Conservation (phyloP, 2,888 invertebrate species). For the Alviniconcha strummeri region DNA sequence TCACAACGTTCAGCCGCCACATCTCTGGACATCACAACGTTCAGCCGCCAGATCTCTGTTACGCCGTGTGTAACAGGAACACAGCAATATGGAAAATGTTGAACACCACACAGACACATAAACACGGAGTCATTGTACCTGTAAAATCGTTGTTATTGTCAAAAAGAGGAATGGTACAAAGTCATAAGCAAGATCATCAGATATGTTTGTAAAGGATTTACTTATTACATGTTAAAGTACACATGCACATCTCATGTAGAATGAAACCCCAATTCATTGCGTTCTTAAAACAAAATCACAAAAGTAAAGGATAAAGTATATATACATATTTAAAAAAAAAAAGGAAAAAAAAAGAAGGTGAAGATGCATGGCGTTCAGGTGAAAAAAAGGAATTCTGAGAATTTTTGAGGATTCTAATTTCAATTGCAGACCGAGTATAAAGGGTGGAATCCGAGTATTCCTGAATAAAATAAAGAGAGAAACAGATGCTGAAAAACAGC, state of each 20-base stretch:
- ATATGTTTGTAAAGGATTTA: conserved; percentile 7
- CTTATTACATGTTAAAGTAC: not conserved
- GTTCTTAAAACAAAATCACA: not conserved
- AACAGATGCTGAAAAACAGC: not conserved
- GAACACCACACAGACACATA: not conserved
- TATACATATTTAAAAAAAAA: too few relatives aligned
- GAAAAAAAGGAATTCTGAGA: conserved; percentile 13
- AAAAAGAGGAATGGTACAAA: not conserved
- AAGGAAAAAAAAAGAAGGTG: too few relatives aligned
- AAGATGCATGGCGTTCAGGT: not conserved
- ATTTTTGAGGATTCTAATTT: conserved; percentile 2
- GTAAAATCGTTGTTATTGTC: conserved; percentile 19
- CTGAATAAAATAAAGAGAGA: not conserved
- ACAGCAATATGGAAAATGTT: too few relatives aligned
- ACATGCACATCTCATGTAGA: not conserved
- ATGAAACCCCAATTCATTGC: not conserved
- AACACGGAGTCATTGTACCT: not conserved
- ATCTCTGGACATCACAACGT: too few relatives aligned
- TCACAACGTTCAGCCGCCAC: too few relatives aligned
- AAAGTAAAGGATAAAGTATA: not conserved
- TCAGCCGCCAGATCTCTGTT: too few relatives aligned
- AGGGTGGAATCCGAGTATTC: not conserved
- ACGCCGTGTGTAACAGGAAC: too few relatives aligned
- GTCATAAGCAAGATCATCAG: not conserved
- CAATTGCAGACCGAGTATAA: not conserved